Evolutionary conservation across 2,888 invertebrate genomes (phyloP), one percentile per base, ranked within the genome.

Genomic region (Macropis europaea): DNA sequence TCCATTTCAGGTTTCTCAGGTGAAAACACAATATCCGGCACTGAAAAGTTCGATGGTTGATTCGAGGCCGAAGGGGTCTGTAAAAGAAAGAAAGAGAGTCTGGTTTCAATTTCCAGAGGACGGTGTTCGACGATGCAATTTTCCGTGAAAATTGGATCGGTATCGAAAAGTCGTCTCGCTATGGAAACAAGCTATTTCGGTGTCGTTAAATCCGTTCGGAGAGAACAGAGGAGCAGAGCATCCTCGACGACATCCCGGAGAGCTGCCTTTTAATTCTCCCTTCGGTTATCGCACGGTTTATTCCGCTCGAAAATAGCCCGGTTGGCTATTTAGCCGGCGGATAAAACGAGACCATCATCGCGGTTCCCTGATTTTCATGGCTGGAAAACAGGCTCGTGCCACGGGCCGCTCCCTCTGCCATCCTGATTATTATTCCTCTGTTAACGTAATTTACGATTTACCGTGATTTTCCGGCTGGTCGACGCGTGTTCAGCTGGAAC

Each of bases 361-460:
- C 9, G 42, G 11, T 26, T 30, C 40, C 28, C 42, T 34, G 34
- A 24, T 15, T n/a, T n/a, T n/a, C 22, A 5, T 26, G 26, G 22
- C 26, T 13, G 52, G 42, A 52, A 17, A 61, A 52, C 52, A 32
- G 43, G 43, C 48, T 38, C 22, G 38, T 43, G 45, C 48, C 38
- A 26, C 6, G 45, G 43, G 24, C 9, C 15, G 30, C 32, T 30
- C 28, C n/a, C 32, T 1, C 36, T 19, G n/a, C n/a, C n/a, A n/a
- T n/a, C n/a, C n/a, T 5, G 26, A 48, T 57, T 57, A 40, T 53
- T 53, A 48, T 64, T 64, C n/a, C n/a, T 64, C 42, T 42, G 26
- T 26, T 17, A 9, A 9, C 57, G 40, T 57, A 32, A 47, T 57
- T 64, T 42, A 64, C n/a, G 38, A 7, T 56, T n/a, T 30, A 24